Evolutionary conservation across 2,113 vertebrate genomes (phyloP).

Genomic region (Vidua chalybeata): DNA sequence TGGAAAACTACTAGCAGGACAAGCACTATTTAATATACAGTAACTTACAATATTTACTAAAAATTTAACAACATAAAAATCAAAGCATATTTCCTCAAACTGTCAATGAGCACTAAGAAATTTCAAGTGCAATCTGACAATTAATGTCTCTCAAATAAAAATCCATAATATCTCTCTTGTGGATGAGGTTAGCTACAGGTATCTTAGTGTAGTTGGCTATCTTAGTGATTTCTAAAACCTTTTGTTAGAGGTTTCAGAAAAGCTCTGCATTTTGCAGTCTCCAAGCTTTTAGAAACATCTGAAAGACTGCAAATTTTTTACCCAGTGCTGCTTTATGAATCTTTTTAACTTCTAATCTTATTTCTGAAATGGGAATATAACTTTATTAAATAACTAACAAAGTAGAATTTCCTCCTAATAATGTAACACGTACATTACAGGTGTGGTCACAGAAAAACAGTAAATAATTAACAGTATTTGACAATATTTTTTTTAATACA

Average conservation of each 20-base stretch:
- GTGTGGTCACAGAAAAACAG: neutral
- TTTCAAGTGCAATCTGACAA: neutral
- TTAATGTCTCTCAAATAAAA: neutral
- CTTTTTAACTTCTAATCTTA: neutral
- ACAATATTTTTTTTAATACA: neutral
- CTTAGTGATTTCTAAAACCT: neutral
- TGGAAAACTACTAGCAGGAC: neutral
- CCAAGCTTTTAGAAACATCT: neutral
- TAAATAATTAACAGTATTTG: neutral
- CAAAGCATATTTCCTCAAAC: neutral
- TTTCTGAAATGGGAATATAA: neutral
- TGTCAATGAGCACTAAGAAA: neutral
- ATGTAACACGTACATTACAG: neutral
- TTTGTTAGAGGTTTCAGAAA: neutral
- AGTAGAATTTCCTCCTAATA: neutral
- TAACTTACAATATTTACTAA: neutral
- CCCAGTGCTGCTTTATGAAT: neutral
- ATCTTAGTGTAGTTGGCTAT: neutral
- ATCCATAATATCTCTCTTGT: accelerated
- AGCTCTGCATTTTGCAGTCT: neutral
- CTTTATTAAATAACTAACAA: neutral
- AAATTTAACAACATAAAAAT: neutral
- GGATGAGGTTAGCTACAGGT: neutral
- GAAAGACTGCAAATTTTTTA: neutral
- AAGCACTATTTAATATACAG: neutral